Percentiles rank a stretch among this genome's conserved stretches.
phyloP scores from a whole-genome alignment of 2,888 invertebrate genomes.

The Apantesis nais region DNA sequence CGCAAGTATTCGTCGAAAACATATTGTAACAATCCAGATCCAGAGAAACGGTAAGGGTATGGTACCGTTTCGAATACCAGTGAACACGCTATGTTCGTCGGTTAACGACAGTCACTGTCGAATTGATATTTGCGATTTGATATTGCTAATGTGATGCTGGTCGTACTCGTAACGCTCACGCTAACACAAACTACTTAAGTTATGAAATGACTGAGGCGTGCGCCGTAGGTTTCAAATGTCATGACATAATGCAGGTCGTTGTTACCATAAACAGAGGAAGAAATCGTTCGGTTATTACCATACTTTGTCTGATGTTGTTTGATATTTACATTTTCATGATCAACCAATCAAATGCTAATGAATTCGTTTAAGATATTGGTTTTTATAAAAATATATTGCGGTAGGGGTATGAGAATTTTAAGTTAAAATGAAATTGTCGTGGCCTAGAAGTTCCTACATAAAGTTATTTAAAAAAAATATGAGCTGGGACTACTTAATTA shows the following conservation, averaged over 20 bases:
- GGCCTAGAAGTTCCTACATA: too few species aligned
- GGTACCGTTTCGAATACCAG: constrained; percentile 30
- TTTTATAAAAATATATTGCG: neutral
- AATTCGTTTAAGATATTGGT: neutral
- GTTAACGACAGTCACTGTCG: constrained; percentile 27
- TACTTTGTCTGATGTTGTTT: constrained; percentile 15
- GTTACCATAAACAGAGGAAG: constrained; percentile 44
- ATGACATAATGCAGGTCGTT: constrained; percentile 53
- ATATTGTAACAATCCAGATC: constrained; percentile 13
- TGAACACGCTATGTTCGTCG: constrained; percentile 29
- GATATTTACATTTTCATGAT: constrained; percentile 8
- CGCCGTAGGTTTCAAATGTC: constrained; percentile 55
- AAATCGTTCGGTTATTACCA: constrained; percentile 37
- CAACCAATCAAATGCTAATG: neutral
- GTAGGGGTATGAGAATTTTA: too few species aligned
- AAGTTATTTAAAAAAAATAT: too few species aligned
- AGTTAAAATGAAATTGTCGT: too few species aligned
- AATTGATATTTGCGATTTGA: constrained; percentile 61
- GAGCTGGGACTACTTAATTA: too few species aligned
- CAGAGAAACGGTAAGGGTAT: constrained; percentile 15
- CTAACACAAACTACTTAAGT: constrained; percentile 64
- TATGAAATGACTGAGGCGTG: constrained; percentile 63
- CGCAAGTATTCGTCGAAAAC: constrained; percentile 10
- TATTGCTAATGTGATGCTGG: constrained; percentile 42
- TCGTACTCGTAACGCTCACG: constrained; percentile 36